Base-by-base conservation (phyloP, 2,113 vertebrate genomes). In the Heptranchias perlo region DNA sequence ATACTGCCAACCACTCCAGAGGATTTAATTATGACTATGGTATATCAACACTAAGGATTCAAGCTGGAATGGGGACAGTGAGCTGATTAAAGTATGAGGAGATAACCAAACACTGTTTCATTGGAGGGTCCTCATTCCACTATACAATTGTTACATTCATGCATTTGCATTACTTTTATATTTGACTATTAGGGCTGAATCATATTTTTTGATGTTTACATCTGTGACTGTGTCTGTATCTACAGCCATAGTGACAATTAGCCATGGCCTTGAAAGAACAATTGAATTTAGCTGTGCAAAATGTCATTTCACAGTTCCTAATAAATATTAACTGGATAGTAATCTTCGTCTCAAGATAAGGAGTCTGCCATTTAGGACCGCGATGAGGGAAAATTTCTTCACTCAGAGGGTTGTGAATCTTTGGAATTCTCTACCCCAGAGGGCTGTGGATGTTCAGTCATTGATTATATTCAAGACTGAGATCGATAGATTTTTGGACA, bases 21-120 rank as follows among this genome's bases (percentile, higher is more conserved):
- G 64, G 94, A 95, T 95, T 95, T 95, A 95, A 95, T 95, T 95
- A 95, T 69, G 94, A 69, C 94, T 69, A 95, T 95, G n/a, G 64
- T 52, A 69, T 69, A 67, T 69, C 94, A 95, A 95, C 94, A 69
- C 65, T 58, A 95, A 69, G 10, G 28, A 67, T 49, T 67, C 44
- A 65, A 65, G 44, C 93, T 67, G 93, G 49, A 94, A 67, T 94
- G 44, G 64, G 64, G 93, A 49, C 39, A 49, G 39, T 92, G 52
- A 92, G 54, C 54, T 92, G n/a, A 54, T 54, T 89, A 89, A 54
- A 65, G 61, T 62, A 94, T 44, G n/a, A 28, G 10, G n/a, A 69
- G 39, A 67, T 94, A 67, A 94, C 62, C 62, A 94, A 94, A 65
- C 44, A 67, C 39, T n/a, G 47, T 35, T 49, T 73, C 14, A 69